These are phyloP conservation scores for Rhea pennata DNA, from an alignment of 2,113 vertebrate species.

Conservation along the genomic window DNA sequence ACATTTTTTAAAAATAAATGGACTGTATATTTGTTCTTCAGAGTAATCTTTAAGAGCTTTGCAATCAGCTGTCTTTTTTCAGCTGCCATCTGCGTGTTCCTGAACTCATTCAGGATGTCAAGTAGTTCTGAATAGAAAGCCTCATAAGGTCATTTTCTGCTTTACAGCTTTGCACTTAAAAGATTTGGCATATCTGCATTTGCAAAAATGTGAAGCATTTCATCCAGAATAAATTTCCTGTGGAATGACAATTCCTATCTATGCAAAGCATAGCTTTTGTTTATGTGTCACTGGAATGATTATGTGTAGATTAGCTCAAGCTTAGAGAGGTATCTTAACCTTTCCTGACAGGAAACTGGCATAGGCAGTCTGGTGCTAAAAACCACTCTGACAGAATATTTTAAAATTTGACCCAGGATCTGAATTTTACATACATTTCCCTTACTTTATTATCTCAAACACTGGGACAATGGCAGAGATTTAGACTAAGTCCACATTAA, in stretches of 20 bases:
- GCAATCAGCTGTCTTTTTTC: slow-evolving; percentile 32
- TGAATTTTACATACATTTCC: slow-evolving; percentile 6
- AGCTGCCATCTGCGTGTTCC: slow-evolving; percentile 41
- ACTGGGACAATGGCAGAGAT: neutral
- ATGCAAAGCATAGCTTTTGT: slow-evolving; percentile 30
- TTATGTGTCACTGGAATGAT: slow-evolving; percentile 17
- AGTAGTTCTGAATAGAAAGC: slow-evolving; percentile 18
- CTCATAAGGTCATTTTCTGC: slow-evolving; percentile 53
- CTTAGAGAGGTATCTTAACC: neutral
- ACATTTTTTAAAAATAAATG: slow-evolving; percentile 8
- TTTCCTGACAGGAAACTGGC: neutral
- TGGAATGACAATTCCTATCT: slow-evolving; percentile 29
- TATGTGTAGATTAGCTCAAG: slow-evolving; percentile 31
- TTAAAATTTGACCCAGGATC: neutral
- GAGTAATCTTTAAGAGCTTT: slow-evolving; percentile 38
- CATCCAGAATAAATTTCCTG: slow-evolving; percentile 47
- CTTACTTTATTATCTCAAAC: neutral
- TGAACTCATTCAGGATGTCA: slow-evolving; percentile 26
- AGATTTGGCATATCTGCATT: slow-evolving; percentile 14
- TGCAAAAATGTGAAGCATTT: slow-evolving; percentile 26
- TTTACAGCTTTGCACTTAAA: slow-evolving; percentile 32
- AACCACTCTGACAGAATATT: neutral
- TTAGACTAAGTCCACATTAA: slow-evolving; percentile 12
- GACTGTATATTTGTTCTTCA: slow-evolving; percentile 37
- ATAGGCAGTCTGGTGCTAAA: neutral